Percentiles rank a stretch among this genome's conserved stretches.
Evolutionary conservation across 2,113 vertebrate species (phyloP).

Genomic region (Plectropomus leopardus): DNA sequence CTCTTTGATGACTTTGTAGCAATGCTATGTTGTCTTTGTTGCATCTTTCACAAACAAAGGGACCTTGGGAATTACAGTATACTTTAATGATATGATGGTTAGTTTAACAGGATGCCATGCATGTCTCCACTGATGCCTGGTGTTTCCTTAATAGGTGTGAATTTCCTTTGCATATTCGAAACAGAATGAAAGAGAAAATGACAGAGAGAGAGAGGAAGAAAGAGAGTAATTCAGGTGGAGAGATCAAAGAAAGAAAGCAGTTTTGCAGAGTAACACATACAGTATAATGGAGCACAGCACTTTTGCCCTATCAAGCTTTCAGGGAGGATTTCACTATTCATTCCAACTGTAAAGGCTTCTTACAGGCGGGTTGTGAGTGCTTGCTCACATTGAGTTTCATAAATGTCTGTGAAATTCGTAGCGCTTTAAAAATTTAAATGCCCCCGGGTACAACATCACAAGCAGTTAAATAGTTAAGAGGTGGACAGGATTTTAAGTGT

Average conservation of each 20-base stretch:
- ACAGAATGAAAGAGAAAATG: neutral
- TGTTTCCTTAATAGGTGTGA: neutral
- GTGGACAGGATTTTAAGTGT: constrained; percentile 21
- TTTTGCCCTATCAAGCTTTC: constrained; percentile 20
- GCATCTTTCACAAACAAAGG: constrained; percentile 23
- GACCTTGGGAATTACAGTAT: neutral
- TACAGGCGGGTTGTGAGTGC: constrained; percentile 9
- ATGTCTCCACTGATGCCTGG: neutral
- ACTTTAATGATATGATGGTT: constrained; percentile 24
- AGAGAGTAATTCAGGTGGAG: neutral
- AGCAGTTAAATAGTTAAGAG: constrained; percentile 47
- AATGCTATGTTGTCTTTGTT: constrained; percentile 6
- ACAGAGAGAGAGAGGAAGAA: neutral
- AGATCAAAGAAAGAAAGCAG: neutral
- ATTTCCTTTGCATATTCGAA: neutral
- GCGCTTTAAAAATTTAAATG: constrained; percentile 38
- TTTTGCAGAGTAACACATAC: neutral
- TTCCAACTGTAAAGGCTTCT: constrained; percentile 24
- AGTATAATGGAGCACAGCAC: constrained; percentile 1
- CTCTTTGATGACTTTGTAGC: constrained; percentile 4
- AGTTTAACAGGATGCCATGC: constrained; percentile 5
- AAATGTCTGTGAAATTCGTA: constrained; percentile 36
- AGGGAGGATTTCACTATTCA: constrained; percentile 19
- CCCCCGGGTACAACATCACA: constrained; percentile 15
- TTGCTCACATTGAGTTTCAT: constrained; percentile 16